Percentiles rank a stretch among this genome's conserved stretches.
These are phyloP conservation scores for Eupithecia centaureata DNA, from an alignment of 2,888 invertebrate genomes.

Conservation along the genomic window DNA sequence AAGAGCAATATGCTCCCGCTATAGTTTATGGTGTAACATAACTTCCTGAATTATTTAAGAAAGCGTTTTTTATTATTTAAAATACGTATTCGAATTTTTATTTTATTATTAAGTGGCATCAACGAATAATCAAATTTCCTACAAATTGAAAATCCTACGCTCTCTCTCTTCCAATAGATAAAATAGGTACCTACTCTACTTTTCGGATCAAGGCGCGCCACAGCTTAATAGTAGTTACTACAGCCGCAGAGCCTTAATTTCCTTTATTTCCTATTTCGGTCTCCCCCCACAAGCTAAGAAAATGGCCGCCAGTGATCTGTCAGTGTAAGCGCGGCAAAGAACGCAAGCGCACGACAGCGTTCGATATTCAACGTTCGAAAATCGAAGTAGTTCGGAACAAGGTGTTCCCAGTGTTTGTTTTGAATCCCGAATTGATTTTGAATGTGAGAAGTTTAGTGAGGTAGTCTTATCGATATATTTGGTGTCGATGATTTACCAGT, in stretches of 20 bases:
- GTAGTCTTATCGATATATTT: slow-evolving; percentile 25
- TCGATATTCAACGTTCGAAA: slow-evolving; percentile 40
- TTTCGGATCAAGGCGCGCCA: slow-evolving; percentile 25
- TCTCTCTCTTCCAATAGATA: no score
- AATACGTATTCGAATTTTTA: no score
- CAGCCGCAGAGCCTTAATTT: slow-evolving; percentile 61
- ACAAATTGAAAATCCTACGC: slow-evolving; percentile 30
- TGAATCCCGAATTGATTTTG: slow-evolving; percentile 26
- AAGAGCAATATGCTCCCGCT: no score
- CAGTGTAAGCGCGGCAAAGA: slow-evolving; percentile 72
- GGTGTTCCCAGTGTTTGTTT: slow-evolving; percentile 36
- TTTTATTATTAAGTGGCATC: no score
- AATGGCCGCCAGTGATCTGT: slow-evolving; percentile 65
- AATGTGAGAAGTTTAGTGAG: slow-evolving; percentile 40
- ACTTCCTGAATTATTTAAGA: no score
- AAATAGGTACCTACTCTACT: slow-evolving; percentile 4
- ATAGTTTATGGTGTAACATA: no score
- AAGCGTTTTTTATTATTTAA: no score
- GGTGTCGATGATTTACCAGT: slow-evolving; percentile 31
- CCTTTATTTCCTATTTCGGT: slow-evolving; percentile 72
- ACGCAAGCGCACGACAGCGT: slow-evolving; percentile 66
- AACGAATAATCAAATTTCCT: slow-evolving; percentile 6
- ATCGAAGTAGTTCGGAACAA: slow-evolving; percentile 48
- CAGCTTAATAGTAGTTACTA: slow-evolving; percentile 20
- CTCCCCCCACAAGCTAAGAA: slow-evolving; percentile 72